These are phyloP conservation scores for Drosophila varians DNA, from an alignment of 1,140 invertebrate genomes.

Conservation along the genomic window DNA sequence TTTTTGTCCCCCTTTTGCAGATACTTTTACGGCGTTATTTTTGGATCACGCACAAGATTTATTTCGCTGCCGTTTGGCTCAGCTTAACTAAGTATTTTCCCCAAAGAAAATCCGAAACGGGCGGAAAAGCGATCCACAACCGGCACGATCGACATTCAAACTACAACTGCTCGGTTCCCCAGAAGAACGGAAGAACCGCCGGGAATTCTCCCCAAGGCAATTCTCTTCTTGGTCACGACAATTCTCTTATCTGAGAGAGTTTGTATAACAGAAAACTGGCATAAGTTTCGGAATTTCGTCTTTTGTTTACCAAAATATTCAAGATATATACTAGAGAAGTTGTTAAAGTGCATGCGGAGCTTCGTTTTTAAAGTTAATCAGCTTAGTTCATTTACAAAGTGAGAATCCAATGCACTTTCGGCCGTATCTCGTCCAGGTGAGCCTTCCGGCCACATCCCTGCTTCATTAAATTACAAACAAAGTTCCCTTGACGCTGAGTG, in stretches of 20 bases:
- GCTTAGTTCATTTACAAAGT: neutral
- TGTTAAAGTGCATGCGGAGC: too few relatives aligned
- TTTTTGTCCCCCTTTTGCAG: slow-evolving; percentile 51
- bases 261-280: slow-evolving; percentile 8
- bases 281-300: neutral
- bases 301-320: neutral
- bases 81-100: slow-evolving; percentile 29
- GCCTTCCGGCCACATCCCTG: slow-evolving; percentile 17
- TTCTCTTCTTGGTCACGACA: slow-evolving; percentile 13
- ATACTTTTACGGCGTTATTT: slow-evolving; percentile 41
- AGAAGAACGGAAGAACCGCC: slow-evolving; percentile 25
- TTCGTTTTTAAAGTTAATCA: neutral
- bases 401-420: neutral
- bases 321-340: neutral
- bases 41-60: slow-evolving; percentile 68
- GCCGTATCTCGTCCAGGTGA: slow-evolving; percentile 5
- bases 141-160: slow-evolving; percentile 64
- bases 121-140: slow-evolving; percentile 36
- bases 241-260: slow-evolving; percentile 23
- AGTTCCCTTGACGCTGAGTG: slow-evolving; percentile 18
- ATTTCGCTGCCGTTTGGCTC: slow-evolving; percentile 47
- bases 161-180: slow-evolving; percentile 54
- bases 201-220: neutral
- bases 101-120: slow-evolving; percentile 1
- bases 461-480: slow-evolving; percentile 24